phyloP scores from a whole-genome alignment of 2,113 vertebrate species.

The Cyrtonyx montezumae region DNA sequence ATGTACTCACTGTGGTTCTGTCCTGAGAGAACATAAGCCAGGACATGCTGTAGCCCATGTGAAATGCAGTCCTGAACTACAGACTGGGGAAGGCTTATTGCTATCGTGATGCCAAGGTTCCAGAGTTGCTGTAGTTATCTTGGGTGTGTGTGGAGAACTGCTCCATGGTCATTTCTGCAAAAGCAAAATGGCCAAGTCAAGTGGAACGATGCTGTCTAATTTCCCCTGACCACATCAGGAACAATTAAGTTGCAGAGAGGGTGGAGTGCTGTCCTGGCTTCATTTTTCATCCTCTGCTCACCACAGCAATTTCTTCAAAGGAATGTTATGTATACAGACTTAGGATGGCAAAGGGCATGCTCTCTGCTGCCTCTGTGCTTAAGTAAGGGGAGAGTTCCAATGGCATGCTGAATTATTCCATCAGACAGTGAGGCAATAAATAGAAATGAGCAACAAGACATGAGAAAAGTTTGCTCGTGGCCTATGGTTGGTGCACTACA shows the following conservation, averaged over 20 bases:
- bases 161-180: neutral
- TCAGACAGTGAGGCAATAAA: neutral
- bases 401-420: neutral
- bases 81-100: neutral
- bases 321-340: neutral
- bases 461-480: neutral
- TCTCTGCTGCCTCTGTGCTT: neutral
- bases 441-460: neutral
- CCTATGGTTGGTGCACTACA: neutral
- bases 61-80: neutral
- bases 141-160: neutral
- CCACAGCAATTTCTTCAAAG: neutral
- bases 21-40: neutral
- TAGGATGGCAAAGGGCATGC: neutral
- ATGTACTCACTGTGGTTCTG: fast-evolving
- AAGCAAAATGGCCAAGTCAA: neutral
- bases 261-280: neutral
- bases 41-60: neutral
- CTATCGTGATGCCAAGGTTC: neutral
- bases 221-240: fast-evolving
- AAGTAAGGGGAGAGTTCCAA: neutral
- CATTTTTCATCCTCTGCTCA: neutral
- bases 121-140: neutral
- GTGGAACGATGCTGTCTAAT: neutral
- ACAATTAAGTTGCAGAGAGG: neutral